A percentile compares a stretch with the other conserved stretches of the same genome.
phyloP scores from a whole-genome alignment of 2,888 invertebrate species.

The Merodon equestris region DNA sequence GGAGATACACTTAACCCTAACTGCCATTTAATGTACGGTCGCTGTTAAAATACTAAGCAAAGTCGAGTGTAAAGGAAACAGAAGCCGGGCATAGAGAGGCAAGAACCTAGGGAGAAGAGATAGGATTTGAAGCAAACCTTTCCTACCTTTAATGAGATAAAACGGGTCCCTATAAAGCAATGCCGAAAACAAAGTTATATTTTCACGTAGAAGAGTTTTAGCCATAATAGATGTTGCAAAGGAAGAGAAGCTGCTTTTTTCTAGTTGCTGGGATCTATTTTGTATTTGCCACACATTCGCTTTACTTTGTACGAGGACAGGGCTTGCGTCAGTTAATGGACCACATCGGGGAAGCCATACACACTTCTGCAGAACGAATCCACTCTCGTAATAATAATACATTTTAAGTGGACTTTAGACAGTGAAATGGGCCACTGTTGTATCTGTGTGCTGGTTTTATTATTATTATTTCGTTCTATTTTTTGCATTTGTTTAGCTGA shows the following conservation, averaged over 20 bases:
- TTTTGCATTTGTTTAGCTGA: conserved; percentile 28
- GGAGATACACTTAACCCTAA: conserved; percentile 61
- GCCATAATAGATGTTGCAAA: conserved; percentile 56
- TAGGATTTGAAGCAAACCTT: conserved; percentile 30
- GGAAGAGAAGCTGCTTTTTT: conserved; percentile 25
- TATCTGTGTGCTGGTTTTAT: conserved; percentile 41
- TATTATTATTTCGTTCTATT: not conserved
- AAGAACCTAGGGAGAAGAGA: not conserved
- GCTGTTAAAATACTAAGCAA: conserved; percentile 60
- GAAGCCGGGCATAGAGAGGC: conserved; percentile 13
- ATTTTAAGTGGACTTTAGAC: conserved; percentile 68
- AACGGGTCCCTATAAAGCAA: conserved; percentile 56
- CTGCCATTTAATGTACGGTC: conserved; percentile 63
- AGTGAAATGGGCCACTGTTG: conserved; percentile 59
- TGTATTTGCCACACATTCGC: conserved; percentile 20
- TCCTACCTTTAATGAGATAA: conserved; percentile 61
- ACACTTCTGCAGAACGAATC: conserved; percentile 55
- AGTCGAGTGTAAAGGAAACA: too few relatives aligned
- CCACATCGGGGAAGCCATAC: conserved; percentile 57
- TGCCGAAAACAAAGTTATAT: conserved; percentile 53
- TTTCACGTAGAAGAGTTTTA: conserved; percentile 26
- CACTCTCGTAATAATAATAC: conserved; percentile 66
- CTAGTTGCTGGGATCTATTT: too few relatives aligned
- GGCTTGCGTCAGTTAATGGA: conserved; percentile 59
- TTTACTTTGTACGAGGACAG: not conserved